phyloP scores from a whole-genome alignment of 2,113 vertebrate species.

The Cheilinus undulatus region DNA sequence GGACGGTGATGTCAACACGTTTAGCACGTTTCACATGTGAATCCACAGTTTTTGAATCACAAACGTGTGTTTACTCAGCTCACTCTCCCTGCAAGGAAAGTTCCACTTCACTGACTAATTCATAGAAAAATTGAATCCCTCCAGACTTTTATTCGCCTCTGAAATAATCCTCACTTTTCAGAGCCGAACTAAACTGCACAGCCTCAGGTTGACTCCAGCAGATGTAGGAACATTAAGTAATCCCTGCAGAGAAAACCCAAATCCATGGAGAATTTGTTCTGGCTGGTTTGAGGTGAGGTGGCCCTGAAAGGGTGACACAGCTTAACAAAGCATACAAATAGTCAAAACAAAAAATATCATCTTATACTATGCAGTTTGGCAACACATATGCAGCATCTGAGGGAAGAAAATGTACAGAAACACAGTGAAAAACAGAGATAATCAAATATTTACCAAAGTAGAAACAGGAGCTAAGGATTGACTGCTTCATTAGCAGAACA shows the following conservation, averaged over 20 bases:
- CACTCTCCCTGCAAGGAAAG: background rate
- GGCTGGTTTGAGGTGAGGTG: background rate
- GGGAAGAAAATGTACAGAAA: background rate
- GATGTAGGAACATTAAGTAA: background rate
- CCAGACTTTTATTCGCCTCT: background rate
- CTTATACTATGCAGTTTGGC: background rate
- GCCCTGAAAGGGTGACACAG: background rate
- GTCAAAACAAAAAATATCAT: background rate
- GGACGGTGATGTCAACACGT: constrained; percentile 74
- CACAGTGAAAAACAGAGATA: too few species aligned
- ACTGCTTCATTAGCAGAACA: too few species aligned
- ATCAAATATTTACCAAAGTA: too few species aligned
- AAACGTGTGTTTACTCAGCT: background rate
- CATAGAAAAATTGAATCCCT: background rate
- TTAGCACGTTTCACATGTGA: constrained; percentile 14
- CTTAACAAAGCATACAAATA: background rate
- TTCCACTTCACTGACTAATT: background rate
- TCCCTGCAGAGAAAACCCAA: background rate
- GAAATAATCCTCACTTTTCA: background rate
- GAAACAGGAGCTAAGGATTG: too few species aligned
- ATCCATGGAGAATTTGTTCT: background rate
- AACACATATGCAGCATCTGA: background rate
- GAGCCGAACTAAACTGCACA: background rate
- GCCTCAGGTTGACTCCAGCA: background rate
- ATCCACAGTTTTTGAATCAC: background rate